These are phyloP conservation scores for Natrix natrix DNA, from an alignment of 2,797 vertebrate genomes.

Conservation along the genomic window DNA sequence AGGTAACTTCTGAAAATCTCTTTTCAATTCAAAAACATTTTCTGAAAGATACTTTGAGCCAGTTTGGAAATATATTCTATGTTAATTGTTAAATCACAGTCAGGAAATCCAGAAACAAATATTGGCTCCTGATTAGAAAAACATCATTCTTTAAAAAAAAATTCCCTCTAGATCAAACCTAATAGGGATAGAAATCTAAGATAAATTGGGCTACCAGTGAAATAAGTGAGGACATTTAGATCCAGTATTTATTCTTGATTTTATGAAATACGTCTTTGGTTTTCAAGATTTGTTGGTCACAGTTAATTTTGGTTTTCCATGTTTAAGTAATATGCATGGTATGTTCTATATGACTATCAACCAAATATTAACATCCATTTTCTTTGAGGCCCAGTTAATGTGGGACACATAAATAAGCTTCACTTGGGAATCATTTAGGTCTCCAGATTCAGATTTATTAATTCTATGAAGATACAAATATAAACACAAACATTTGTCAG, in stretches of 20 bases:
- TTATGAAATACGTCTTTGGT: background rate
- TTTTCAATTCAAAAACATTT: background rate
- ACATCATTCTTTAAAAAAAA: background rate
- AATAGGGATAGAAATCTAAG: background rate
- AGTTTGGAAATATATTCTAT: background rate
- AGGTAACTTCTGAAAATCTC: background rate
- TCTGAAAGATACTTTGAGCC: background rate
- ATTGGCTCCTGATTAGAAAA: background rate
- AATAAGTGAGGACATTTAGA: no score
- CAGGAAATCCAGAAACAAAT: background rate
- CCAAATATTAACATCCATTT: background rate
- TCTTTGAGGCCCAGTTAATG: background rate
- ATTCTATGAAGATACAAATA: background rate
- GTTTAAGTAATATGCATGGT: background rate
- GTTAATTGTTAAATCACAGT: background rate
- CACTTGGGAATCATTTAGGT: background rate
- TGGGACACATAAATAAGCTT: background rate
- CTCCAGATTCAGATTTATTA: background rate
- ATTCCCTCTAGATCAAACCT: background rate
- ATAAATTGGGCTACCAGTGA: background rate
- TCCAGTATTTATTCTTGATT: background rate
- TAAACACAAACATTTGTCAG: background rate
- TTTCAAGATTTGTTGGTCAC: background rate
- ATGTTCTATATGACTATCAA: background rate
- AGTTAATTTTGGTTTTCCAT: background rate